These are phyloP conservation scores for Thomomys bottae DNA, from an alignment of 2,113 vertebrate genomes.

Conservation along the genomic window DNA sequence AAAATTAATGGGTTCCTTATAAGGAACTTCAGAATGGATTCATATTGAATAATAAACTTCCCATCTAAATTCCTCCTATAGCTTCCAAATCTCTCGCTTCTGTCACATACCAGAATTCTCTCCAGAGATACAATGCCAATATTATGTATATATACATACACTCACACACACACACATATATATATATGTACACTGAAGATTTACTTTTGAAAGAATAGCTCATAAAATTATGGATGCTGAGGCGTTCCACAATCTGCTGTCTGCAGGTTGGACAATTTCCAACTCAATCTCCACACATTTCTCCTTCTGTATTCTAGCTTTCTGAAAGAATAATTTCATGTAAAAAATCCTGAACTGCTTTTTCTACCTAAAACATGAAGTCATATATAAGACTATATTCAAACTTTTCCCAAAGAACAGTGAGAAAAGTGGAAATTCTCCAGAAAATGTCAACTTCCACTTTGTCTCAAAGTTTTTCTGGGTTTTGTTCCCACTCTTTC, in stretches of 20 bases:
- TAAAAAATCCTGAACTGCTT: neutral
- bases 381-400: neutral
- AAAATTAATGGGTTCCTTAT: neutral
- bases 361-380: neutral
- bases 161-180: too few species aligned
- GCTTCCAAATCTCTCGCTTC: neutral
- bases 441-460: neutral
- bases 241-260: neutral
- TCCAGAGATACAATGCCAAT: neutral
- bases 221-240: neutral
- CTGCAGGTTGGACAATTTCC: neutral
- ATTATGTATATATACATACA: neutral
- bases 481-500: neutral
- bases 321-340: neutral
- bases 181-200: too few species aligned
- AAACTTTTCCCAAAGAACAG: neutral
- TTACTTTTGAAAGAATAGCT: neutral
- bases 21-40: neutral
- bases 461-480: neutral
- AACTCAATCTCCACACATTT: neutral
- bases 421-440: neutral
- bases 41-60: neutral
- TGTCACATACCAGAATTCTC: neutral
- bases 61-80: neutral
- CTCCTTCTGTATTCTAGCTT: neutral